Evolutionary conservation across 1,140 invertebrate species (phyloP), one percentile per base, ranked within the genome.

Genomic region (Brachystomella parvula): DNA sequence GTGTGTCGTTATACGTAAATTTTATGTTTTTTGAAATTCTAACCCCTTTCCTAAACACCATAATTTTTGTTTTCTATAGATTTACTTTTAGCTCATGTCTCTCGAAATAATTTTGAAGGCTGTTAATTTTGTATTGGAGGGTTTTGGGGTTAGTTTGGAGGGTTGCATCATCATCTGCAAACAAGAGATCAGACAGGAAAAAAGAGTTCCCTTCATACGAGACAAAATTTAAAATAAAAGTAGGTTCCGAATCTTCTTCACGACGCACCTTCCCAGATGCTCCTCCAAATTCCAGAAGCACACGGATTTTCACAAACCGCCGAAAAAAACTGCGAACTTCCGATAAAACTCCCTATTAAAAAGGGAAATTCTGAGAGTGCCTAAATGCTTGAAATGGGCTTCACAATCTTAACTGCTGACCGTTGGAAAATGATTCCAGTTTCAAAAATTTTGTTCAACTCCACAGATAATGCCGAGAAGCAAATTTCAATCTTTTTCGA

Each of bases 401-500:
- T 44, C n/a, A n/a, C 39, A n/a, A n/a, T 12, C 9, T n/a, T 44
- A 9, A 44, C 9, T 12, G 9, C 39, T n/a, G 39, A 44, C 9
- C 9, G 9, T 44, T n/a, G 39, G 39, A 24, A 32, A 53, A 35
- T 3, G 33, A 28, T 61, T 65, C 31, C 26, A 61, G n/a, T n/a
- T 49, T 60, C 30, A 24, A 29, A 33, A 24, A 15, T 53, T 53
- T 6, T 53, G 28, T n/a, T 39, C n/a, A n/a, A n/a, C n/a, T n/a
- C n/a, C 56, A 31, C 35, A 53, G 65, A n/a, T 6, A 19, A 15
- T n/a, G 3, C 1, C 24, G 33, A 53, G n/a, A 26, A 53, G 47
- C 21, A 15, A 28, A 21, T 66, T 69, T 64, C 39, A 59, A 61
- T 90, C 1, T 75, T 85, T 0, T 78, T 89, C 32, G 87, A 89